phyloP scores from a whole-genome alignment of 2,888 invertebrate genomes.

The Chrysomela aeneicollis region DNA sequence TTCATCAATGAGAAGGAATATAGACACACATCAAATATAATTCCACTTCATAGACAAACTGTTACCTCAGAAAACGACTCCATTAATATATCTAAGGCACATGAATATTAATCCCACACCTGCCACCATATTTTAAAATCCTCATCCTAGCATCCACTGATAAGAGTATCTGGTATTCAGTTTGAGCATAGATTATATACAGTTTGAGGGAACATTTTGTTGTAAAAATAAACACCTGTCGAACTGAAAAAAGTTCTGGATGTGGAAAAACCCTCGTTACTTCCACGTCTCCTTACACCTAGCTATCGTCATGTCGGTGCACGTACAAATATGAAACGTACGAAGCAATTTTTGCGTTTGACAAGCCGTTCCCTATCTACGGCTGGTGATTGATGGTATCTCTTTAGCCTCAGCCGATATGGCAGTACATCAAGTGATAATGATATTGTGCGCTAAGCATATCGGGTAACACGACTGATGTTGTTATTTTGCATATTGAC shows the following conservation, averaged over 20 bases:
- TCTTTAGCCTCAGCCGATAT: constrained; percentile 49
- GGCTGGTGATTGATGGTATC: constrained; percentile 52
- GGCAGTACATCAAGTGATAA: constrained; percentile 42
- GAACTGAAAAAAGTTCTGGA: too few species aligned
- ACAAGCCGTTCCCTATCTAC: constrained; percentile 47
- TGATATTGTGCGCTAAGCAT: constrained; percentile 47
- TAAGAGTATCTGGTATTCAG: too few species aligned
- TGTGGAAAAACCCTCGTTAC: too few species aligned
- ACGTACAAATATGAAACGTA: background rate
- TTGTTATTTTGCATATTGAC: constrained; percentile 20
- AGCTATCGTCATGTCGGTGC: background rate
- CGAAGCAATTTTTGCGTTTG: constrained; percentile 46
- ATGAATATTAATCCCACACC: constrained; percentile 8
- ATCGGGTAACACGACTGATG: constrained; percentile 41
- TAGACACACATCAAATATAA: too few species aligned
- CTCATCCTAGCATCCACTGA: too few species aligned
- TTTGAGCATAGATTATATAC: too few species aligned
- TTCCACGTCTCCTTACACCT: background rate
- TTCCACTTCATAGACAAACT: too few species aligned
- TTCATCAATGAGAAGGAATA: too few species aligned
- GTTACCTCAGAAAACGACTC: too few species aligned
- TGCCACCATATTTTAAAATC: constrained; percentile 3
- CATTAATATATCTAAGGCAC: too few species aligned
- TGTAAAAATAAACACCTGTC: too few species aligned
- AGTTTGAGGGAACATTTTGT: too few species aligned